Percentiles rank a stretch among this genome's conserved stretches.
phyloP scores from a whole-genome alignment of 1,140 invertebrate species.

The Thereuonema tuberculata region DNA sequence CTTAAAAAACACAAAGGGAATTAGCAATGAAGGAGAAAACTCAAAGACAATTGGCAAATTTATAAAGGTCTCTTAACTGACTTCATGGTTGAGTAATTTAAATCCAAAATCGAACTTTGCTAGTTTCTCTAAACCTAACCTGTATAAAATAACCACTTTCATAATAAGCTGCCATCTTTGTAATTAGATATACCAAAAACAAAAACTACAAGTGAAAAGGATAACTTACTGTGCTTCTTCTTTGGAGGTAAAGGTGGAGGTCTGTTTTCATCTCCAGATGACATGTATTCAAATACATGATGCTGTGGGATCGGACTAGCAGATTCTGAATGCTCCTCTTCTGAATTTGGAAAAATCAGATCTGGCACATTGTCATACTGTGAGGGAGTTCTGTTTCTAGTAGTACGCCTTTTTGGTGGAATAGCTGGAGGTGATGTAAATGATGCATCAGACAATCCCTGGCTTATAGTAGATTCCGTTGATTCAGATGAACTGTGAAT shows the following conservation, averaged over 20 bases:
- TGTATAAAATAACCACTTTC: too few relatives aligned
- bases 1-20: too few relatives aligned
- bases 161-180: too few relatives aligned
- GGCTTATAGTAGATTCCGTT: background rate
- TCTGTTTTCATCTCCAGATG: constrained; percentile 10
- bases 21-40: too few relatives aligned
- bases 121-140: too few relatives aligned
- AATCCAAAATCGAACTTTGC: too few relatives aligned
- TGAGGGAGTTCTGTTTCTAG: constrained; percentile 45
- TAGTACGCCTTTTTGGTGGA: constrained; percentile 43
- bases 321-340: constrained; percentile 1
- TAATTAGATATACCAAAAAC: too few relatives aligned
- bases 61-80: too few relatives aligned
- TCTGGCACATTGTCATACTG: constrained; percentile 54
- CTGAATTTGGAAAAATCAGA: background rate
- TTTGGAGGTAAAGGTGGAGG: constrained; percentile 81
- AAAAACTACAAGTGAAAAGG: too few relatives aligned
- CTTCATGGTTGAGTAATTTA: too few relatives aligned
- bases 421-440: constrained; percentile 42
- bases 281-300: background rate
- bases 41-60: too few relatives aligned
- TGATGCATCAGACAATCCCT: background rate
- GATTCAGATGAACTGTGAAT: background rate
- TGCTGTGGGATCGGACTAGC: background rate
- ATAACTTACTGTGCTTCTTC: constrained; percentile 66